Evolutionary conservation across 2,888 invertebrate species (phyloP), one percentile per base, ranked within the genome.

Genomic region (Campoplex capitator): DNA sequence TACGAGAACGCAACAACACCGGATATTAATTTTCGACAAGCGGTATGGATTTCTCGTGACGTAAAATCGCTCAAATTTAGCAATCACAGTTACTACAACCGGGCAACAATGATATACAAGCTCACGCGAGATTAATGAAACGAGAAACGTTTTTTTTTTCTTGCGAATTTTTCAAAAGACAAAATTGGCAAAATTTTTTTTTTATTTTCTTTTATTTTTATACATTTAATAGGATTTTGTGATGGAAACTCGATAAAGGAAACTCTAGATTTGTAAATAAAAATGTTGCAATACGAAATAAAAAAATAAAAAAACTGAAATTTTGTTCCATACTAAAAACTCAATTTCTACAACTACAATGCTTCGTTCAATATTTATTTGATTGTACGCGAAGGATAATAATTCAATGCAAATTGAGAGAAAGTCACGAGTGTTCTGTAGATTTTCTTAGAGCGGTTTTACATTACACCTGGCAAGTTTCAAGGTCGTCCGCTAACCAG

Each of bases 341-440:
- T 62, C 11, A 32, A 32, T 71, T 8, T 8, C 4, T 0, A 35
- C 13, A 32, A 51, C 2, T 35, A 51, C 71, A 71, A 48, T 51
- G 51, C 28, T 48, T 32, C 51, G 32, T 32, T 48, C 28, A 32
- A 32, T 51, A 51, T 71, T 51, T 35, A 28, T 51, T 71, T 32
- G 32, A 71, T 9, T 32, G 18, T n/a, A 75, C 1, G 42, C 18
- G 38, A 23, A 54, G 38, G 73, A 74, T 74, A 75, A 71, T 62
- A 18, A 81, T 73, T 75, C 73, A 58, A 56, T 75, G 74, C 74
- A 56, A 75, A 75, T 75, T 75, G 56, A 75, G 74, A 75, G 74
- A 75, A 65, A 81, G 73, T 75, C 58, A 23, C 45, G 70, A 70
- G 23, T 70, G 42, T 70, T 70, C 23, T 23, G 45, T 45, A 45